Percentiles rank a stretch among this genome's conserved stretches.
These are phyloP conservation scores for Callosobruchus maculatus DNA, from an alignment of 2,888 invertebrate species.

Conservation along the genomic window DNA sequence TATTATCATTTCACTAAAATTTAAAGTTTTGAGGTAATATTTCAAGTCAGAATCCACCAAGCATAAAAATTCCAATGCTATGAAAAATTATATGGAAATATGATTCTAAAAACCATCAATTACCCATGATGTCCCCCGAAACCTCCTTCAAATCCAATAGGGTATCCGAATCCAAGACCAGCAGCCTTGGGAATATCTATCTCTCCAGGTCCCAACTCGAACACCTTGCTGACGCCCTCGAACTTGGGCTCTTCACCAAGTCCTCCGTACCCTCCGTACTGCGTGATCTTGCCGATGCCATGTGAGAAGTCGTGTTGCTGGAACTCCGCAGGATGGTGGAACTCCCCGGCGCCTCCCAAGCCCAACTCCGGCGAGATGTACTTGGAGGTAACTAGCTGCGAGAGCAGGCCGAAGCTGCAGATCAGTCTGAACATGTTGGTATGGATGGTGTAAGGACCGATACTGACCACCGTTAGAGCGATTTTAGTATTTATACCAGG, in stretches of 20 bases:
- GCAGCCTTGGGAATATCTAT: constrained; percentile 2
- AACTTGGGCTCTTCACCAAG: background rate
- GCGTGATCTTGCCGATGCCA: background rate
- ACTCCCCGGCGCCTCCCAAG: background rate
- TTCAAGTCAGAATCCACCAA: too few species aligned
- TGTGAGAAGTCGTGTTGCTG: background rate
- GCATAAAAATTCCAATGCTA: too few species aligned
- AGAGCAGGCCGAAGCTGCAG: background rate
- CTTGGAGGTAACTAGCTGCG: background rate
- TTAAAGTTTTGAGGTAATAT: too few species aligned
- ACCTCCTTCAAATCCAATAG: constrained; percentile 6
- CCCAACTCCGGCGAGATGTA: background rate
- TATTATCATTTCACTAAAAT: too few species aligned
- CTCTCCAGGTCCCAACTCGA: background rate
- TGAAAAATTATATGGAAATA: too few species aligned
- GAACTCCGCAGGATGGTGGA: background rate
- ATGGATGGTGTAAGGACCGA: background rate
- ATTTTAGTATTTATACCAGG: background rate
- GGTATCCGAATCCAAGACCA: constrained; percentile 3
- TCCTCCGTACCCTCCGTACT: background rate
- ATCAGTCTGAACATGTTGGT: background rate
- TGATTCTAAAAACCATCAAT: background rate
- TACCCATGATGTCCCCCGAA: background rate
- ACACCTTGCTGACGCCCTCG: background rate
- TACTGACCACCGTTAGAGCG: background rate